These are phyloP conservation scores for Maniola jurtina DNA, from an alignment of 1,140 invertebrate genomes.

Conservation along the genomic window DNA sequence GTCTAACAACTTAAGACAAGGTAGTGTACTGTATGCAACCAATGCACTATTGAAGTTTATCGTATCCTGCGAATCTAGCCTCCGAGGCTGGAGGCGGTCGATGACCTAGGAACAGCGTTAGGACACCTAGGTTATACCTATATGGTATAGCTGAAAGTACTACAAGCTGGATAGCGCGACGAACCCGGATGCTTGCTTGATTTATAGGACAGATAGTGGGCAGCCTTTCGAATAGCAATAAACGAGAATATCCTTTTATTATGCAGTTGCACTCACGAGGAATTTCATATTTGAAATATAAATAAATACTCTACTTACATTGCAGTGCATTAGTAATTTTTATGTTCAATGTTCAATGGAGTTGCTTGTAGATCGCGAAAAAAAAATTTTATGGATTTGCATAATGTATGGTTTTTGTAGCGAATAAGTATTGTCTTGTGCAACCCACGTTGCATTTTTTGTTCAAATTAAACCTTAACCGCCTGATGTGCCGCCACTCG, in stretches of 20 bases:
- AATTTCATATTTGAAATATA: slow-evolving; percentile 2
- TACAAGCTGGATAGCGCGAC: slow-evolving; percentile 48
- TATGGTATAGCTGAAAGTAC: slow-evolving; percentile 39
- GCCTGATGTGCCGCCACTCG: too few relatives aligned
- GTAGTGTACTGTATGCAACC: slow-evolving; percentile 41
- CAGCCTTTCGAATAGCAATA: slow-evolving; percentile 31
- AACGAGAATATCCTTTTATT: slow-evolving; percentile 18
- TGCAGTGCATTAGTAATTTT: too few relatives aligned
- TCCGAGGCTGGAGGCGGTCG: slow-evolving; percentile 55
- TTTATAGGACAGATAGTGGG: slow-evolving; percentile 42
- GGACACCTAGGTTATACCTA: slow-evolving; percentile 54
- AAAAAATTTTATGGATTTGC: too few relatives aligned
- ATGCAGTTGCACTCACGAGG: slow-evolving; percentile 3
- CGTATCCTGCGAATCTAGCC: slow-evolving; percentile 71
- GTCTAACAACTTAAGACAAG: not conserved
- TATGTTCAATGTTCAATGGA: too few relatives aligned
- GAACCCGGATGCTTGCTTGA: slow-evolving; percentile 59
- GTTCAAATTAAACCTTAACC: too few relatives aligned
- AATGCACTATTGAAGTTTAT: slow-evolving; percentile 74
- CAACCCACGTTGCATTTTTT: too few relatives aligned
- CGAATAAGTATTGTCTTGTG: too few relatives aligned
- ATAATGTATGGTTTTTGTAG: too few relatives aligned
- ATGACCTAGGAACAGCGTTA: slow-evolving; percentile 66
- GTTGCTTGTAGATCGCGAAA: too few relatives aligned
- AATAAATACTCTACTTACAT: too few relatives aligned